Evolutionary conservation across 2,113 vertebrate genomes (phyloP).

Genomic region (Pterocles burchelli): DNA sequence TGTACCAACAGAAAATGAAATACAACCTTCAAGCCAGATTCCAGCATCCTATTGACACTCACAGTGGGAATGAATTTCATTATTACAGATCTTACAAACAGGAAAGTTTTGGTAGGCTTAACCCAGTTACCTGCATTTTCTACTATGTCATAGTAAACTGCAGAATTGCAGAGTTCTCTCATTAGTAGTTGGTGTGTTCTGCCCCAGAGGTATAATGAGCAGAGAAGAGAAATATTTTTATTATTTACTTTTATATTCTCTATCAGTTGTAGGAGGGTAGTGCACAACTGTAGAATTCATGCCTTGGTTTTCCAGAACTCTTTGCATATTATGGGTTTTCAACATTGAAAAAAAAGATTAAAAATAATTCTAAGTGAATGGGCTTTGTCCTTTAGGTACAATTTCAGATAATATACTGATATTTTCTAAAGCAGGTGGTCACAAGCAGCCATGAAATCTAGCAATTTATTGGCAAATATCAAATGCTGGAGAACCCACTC

Average conservation of each 20-base stretch:
- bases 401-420: background rate
- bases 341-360: background rate
- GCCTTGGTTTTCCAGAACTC: background rate
- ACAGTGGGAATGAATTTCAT: accelerated
- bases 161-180: background rate
- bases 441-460: background rate
- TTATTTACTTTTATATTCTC: background rate
- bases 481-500: background rate
- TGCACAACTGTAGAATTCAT: background rate
- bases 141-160: background rate
- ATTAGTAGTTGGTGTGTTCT: background rate
- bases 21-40: accelerated
- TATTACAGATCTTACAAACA: background rate
- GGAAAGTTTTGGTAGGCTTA: background rate
- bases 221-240: background rate
- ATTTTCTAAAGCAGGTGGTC: background rate
- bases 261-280: background rate
- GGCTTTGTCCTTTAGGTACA: background rate
- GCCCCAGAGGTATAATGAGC: background rate
- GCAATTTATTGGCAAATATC: background rate
- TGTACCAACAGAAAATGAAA: background rate
- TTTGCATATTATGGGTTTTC: background rate
- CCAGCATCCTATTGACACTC: background rate
- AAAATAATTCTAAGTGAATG: background rate
- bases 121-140: background rate